Percentiles rank a stretch among this genome's conserved stretches.
Evolutionary conservation across 1,140 invertebrate genomes (phyloP).

Genomic region (Drosophila chauvacae): DNA sequence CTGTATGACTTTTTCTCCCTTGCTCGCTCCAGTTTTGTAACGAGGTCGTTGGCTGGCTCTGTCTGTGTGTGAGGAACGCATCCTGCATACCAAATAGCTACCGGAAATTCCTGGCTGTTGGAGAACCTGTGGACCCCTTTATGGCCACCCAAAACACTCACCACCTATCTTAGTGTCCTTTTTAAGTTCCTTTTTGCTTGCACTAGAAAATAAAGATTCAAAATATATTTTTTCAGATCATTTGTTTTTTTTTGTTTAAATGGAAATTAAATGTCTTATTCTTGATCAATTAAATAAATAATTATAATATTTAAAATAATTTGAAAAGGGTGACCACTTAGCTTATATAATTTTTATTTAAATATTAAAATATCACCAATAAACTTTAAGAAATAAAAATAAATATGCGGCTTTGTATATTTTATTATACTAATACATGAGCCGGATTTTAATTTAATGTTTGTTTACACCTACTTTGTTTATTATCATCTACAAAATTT

Average conservation of each 20-base stretch:
- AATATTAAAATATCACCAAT: background rate
- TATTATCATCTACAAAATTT: background rate
- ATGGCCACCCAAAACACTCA: slow-evolving; percentile 1
- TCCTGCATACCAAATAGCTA: slow-evolving; percentile 74
- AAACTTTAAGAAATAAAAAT: background rate
- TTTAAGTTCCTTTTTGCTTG: background rate
- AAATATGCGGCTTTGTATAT: too few relatives aligned
- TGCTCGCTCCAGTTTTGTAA: slow-evolving; percentile 71
- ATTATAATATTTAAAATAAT: too few relatives aligned
- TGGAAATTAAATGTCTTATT: background rate
- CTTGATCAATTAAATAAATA: background rate
- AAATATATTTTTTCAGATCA: background rate
- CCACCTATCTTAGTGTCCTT: background rate
- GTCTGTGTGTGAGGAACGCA: slow-evolving; percentile 59
- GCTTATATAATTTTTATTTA: too few relatives aligned
- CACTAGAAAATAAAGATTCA: background rate
- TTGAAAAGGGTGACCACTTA: too few relatives aligned
- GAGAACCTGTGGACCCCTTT: slow-evolving; percentile 17
- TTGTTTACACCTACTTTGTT: background rate
- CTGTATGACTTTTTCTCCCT: slow-evolving; percentile 11
- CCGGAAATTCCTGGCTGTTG: slow-evolving; percentile 59
- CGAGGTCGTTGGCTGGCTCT: slow-evolving; percentile 70
- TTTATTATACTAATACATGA: too few relatives aligned
- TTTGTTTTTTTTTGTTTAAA: background rate
- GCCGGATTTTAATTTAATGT: background rate